Percentiles rank a stretch among this genome's conserved stretches.
phyloP scores from a whole-genome alignment of 2,888 invertebrate species.

The Leptinotarsa haldemani region DNA sequence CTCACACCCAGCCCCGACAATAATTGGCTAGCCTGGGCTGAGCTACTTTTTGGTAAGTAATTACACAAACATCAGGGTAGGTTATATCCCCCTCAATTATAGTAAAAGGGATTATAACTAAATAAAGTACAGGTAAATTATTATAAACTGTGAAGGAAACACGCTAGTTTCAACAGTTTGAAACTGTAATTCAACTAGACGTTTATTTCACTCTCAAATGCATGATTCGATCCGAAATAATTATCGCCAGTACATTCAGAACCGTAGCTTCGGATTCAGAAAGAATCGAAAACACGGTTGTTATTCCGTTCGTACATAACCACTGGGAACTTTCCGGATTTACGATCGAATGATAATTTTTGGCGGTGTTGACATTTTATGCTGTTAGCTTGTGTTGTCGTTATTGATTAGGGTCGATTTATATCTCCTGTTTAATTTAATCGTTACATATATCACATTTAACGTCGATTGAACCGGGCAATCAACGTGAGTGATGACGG shows the following conservation, averaged over 20 bases:
- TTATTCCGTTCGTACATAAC: neutral
- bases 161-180: no score
- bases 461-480: slow-evolving; percentile 33
- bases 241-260: neutral
- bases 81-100: no score
- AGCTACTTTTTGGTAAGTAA: no score
- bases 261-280: neutral
- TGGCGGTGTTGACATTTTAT: slow-evolving; percentile 7
- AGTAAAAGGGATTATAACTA: no score
- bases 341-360: slow-evolving; percentile 2
- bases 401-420: slow-evolving; percentile 38
- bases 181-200: no score
- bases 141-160: no score
- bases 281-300: neutral
- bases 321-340: neutral
- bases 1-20: no score
- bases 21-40: no score
- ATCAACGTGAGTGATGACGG: slow-evolving; percentile 36
- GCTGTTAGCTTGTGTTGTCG: slow-evolving; percentile 22
- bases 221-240: no score
- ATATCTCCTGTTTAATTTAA: slow-evolving; percentile 37
- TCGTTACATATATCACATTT: slow-evolving; percentile 37
- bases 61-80: no score
- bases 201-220: no score
- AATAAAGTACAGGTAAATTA: no score